Evolutionary conservation across 2,888 invertebrate species (phyloP), one percentile per base, ranked within the genome.

Genomic region (Agrenia bidenticulata): DNA sequence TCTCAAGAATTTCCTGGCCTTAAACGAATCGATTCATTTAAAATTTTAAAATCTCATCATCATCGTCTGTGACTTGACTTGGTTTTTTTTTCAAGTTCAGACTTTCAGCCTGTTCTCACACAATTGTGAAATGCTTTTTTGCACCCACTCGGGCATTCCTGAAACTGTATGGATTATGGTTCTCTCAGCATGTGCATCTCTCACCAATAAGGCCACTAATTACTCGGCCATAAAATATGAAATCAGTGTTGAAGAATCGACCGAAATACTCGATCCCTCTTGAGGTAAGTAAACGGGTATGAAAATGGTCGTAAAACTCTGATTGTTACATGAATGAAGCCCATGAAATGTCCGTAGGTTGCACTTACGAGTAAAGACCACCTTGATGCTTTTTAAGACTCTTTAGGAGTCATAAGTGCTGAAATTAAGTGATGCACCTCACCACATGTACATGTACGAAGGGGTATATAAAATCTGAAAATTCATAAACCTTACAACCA

Each of bases 191-290:
- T 57, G 57, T 57, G 57, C 57, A 11, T 9, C 37, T n/a, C n/a
- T 27, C 39, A 39, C 57, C 57, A 19, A 51, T 51, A 51, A 57
- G 57, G 41, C 21, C 21, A 57, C 57, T 57, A 57, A 57, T 57
- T 57, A 57, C 57, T 57, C 41, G 57, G 55, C 19, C 19, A 21
- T 57, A 39, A 57, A 13, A 32, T 32, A 32, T 32, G 11, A 32
- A 32, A 32, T 32, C 32, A 32, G 32, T 11, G 32, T 32, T 32
- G 4, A 32, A 32, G 32, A 32, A 32, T 32, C 32, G 11, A 32
- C 32, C 32, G 5, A 11, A 32, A 11, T 32, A n/a, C n/a, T n/a
- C n/a, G n/a, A n/a, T n/a, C n/a, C n/a, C n/a, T n/a, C 11, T 51
- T 51, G 7, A 5, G 51, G 55, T 19, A 55, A 51, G 55, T 55